These are phyloP conservation scores for Nemotelus nigrinus DNA, from an alignment of 2,888 invertebrate species.

Conservation along the genomic window DNA sequence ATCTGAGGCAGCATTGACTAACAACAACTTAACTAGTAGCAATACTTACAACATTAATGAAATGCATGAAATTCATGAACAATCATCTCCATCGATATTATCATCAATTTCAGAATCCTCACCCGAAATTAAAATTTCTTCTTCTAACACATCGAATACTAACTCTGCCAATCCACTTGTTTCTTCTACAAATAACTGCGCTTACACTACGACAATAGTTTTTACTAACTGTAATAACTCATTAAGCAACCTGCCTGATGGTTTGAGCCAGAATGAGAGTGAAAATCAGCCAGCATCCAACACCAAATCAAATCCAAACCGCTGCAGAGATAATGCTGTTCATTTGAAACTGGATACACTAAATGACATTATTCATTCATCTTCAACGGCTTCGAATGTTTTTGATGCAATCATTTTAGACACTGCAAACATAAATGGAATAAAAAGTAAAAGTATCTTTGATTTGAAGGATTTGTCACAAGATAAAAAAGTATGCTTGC, in stretches of 20 bases:
- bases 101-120: conserved; percentile 13
- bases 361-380: conserved; percentile 18
- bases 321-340: neutral
- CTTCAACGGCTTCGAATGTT: conserved; percentile 25
- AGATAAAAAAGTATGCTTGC: conserved; percentile 11
- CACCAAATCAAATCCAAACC: neutral
- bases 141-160: conserved; percentile 33
- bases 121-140: conserved; percentile 22
- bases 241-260: conserved; percentile 43
- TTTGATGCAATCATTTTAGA: conserved; percentile 41
- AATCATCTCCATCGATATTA: conserved; percentile 37
- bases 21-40: conserved; percentile 8
- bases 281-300: conserved; percentile 25
- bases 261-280: conserved; percentile 38
- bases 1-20: neutral
- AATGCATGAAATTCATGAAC: conserved; percentile 34
- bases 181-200: conserved; percentile 44
- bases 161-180: conserved; percentile 23
- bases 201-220: conserved; percentile 49
- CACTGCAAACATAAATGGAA: conserved; percentile 26
- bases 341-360: conserved; percentile 9
- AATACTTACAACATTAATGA: conserved; percentile 36
- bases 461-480: conserved; percentile 24
- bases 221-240: conserved; percentile 48
- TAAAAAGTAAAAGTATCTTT: conserved; percentile 5